Evolutionary conservation across 2,113 vertebrate species (phyloP).

Genomic region (Poecile atricapillus): DNA sequence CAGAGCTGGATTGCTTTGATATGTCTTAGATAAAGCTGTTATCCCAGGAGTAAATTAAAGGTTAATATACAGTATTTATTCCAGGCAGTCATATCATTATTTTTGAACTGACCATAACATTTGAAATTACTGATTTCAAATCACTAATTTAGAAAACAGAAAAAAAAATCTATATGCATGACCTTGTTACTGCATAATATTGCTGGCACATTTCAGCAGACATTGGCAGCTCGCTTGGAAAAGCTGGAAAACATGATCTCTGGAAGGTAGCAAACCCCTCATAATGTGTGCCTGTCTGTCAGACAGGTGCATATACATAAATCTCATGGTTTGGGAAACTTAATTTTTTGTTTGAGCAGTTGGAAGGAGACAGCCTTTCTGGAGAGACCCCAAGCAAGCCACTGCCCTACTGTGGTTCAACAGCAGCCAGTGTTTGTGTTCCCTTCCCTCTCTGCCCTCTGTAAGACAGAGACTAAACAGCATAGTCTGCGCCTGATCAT

Average conservation of each 20-base stretch:
- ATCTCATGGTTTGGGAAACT: not conserved
- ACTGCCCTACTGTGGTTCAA: not conserved
- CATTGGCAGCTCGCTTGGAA: not conserved
- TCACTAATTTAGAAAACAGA: not conserved
- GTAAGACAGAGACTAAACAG: not conserved
- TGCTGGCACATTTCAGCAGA: not conserved
- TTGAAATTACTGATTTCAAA: constrained; percentile 12
- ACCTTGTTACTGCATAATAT: not conserved
- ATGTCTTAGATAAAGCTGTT: not conserved
- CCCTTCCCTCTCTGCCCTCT: not conserved
- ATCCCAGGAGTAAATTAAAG: not conserved
- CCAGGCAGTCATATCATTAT: not conserved
- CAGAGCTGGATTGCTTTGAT: not conserved
- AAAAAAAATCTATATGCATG: not conserved
- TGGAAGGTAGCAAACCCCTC: not conserved
- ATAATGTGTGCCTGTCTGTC: not conserved
- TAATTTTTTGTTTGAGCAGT: not conserved
- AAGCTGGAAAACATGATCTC: not conserved
- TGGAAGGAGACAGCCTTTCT: not conserved
- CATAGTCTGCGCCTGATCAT: not conserved
- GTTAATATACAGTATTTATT: not conserved
- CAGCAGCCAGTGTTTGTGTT: fast-evolving
- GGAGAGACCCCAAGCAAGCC: not conserved
- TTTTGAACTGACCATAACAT: not conserved
- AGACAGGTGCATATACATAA: not conserved